phyloP scores from a whole-genome alignment of 2,888 invertebrate genomes.

The Ormyrus labotus region DNA sequence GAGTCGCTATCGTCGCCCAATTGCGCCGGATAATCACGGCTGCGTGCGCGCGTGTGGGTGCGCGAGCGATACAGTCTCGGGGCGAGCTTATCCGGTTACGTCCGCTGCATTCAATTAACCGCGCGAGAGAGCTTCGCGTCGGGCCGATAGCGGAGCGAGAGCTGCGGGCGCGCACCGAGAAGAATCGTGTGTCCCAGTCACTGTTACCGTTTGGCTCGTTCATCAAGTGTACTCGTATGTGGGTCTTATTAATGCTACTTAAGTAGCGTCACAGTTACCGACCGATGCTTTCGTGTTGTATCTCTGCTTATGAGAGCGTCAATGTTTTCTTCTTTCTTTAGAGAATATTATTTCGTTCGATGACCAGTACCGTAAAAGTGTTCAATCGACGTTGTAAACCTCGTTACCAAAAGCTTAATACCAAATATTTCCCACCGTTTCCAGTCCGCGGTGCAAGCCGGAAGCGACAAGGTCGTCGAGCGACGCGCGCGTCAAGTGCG shows the following conservation, averaged over 20 bases:
- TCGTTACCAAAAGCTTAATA: background rate
- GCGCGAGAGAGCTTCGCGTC: background rate
- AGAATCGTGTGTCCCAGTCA: no score
- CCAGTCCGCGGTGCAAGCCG: slow-evolving; percentile 45
- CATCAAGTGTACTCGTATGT: no score
- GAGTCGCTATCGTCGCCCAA: slow-evolving; percentile 66
- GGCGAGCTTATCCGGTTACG: slow-evolving; percentile 21
- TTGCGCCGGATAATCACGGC: slow-evolving; percentile 63
- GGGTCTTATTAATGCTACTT: no score
- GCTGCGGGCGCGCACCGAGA: no score
- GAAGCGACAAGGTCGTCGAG: slow-evolving; percentile 52
- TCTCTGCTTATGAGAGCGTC: no score
- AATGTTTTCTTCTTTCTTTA: no score
- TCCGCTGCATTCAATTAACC: slow-evolving; percentile 22
- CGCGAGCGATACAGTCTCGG: background rate
- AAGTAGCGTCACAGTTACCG: no score
- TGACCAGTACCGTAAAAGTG: no score
- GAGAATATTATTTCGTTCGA: no score
- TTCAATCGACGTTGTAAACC: background rate
- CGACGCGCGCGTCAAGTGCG: background rate
- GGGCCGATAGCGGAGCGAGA: no score
- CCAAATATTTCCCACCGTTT: background rate
- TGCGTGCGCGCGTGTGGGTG: background rate
- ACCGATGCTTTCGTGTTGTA: no score
- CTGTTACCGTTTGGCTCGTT: no score